Conservation (phyloP, 2,113 vertebrate species). For the Anguilla japonica region DNA sequence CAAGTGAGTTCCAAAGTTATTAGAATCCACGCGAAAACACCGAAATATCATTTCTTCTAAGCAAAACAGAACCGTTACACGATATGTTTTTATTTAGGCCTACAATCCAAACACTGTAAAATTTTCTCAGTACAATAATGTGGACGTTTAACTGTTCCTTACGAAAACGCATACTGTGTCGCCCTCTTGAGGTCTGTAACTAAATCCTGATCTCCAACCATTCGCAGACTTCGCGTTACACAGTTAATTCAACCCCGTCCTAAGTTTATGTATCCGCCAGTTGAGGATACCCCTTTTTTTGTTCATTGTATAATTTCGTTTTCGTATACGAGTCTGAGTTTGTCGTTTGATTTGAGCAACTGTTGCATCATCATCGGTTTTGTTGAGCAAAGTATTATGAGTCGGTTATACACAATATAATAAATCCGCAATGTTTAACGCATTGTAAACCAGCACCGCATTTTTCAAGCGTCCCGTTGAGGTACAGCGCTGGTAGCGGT, state of each 20-base stretch:
- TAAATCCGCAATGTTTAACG: not conserved
- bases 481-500: too few relatives aligned
- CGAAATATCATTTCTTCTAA: not conserved
- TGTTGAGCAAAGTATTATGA: not conserved
- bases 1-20: not conserved
- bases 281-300: not conserved
- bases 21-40: not conserved
- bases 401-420: not conserved
- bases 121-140: not conserved
- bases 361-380: not conserved
- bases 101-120: not conserved
- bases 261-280: not conserved
- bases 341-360: not conserved
- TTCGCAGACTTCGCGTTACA: not conserved
- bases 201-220: not conserved
- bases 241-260: conserved; percentile 5
- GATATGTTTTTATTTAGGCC: not conserved
- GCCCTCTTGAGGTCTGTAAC: conserved; percentile 55
- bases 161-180: conserved; percentile 55
- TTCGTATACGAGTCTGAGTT: not conserved
- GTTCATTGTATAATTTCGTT: not conserved
- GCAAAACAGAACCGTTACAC: not conserved
- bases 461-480: too few relatives aligned
- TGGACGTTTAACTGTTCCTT: not conserved
- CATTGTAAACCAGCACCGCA: not conserved